A percentile compares a stretch with the other conserved stretches of the same genome.
phyloP scores from a whole-genome alignment of 2,797 vertebrate genomes.

The Paratrypauchen microcephalus region DNA sequence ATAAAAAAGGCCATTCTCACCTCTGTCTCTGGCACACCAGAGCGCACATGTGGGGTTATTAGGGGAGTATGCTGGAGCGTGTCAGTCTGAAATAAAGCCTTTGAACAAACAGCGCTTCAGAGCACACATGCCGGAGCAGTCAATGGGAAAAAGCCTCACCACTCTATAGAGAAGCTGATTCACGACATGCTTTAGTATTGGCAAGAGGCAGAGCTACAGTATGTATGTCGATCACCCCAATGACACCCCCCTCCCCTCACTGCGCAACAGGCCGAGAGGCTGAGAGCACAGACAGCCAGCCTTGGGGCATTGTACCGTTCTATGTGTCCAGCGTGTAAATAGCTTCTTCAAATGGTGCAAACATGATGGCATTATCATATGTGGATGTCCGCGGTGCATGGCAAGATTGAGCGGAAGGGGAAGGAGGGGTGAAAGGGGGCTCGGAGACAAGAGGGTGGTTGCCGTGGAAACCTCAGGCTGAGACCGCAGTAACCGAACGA shows the following conservation, averaged over 20 bases:
- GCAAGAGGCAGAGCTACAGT: constrained; percentile 32
- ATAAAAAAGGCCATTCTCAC: background rate
- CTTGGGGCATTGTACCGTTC: background rate
- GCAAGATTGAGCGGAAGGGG: constrained; percentile 67
- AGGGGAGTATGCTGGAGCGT: constrained; percentile 7
- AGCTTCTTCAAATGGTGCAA: constrained; percentile 5
- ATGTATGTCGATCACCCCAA: constrained; percentile 47
- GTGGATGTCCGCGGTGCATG: constrained; percentile 35
- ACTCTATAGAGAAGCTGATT: constrained; percentile 54
- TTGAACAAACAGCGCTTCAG: constrained; percentile 21
- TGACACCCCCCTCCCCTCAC: constrained; percentile 28
- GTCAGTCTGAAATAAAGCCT: constrained; percentile 20
- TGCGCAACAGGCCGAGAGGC: constrained; percentile 18
- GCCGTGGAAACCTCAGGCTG: constrained; percentile 79
- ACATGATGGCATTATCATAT: constrained; percentile 20
- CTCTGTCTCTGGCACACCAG: constrained; percentile 6
- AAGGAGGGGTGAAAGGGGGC: constrained; percentile 73
- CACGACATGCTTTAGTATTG: constrained; percentile 40
- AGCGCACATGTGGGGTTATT: constrained; percentile 6
- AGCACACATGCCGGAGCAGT: constrained; percentile 12
- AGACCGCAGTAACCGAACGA: constrained; percentile 64
- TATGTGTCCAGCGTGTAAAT: constrained; percentile 10
- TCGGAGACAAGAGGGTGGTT: constrained; percentile 79
- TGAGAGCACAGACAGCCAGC: background rate
- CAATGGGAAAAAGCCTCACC: constrained; percentile 21